phyloP scores from a whole-genome alignment of 2,888 invertebrate species.

The Clepsis dumicolana region DNA sequence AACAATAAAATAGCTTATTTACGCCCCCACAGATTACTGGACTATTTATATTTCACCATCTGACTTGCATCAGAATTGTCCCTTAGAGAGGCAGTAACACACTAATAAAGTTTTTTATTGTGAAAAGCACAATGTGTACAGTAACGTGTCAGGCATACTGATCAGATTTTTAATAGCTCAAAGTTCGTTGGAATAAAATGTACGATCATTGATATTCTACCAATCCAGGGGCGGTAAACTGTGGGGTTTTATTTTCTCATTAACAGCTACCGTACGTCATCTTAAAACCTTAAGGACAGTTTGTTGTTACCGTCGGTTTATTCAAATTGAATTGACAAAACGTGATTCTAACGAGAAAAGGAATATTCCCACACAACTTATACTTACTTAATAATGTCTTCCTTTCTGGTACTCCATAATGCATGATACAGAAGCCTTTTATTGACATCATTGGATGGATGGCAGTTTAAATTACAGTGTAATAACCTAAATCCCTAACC shows the following conservation, averaged over 20 bases:
- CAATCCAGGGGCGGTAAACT: conserved; percentile 57
- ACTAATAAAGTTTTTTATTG: conserved; percentile 75
- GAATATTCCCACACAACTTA: conserved; percentile 1
- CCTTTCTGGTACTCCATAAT: neutral
- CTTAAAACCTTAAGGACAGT: conserved; percentile 9
- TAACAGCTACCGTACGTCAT: conserved; percentile 36
- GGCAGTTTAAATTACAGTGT: neutral
- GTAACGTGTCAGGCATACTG: conserved; percentile 66
- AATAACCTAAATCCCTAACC: too few species aligned
- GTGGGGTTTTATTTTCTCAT: conserved; percentile 37
- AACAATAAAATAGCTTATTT: conserved; percentile 70
- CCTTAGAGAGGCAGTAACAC: conserved; percentile 60
- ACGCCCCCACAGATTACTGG: conserved; percentile 64
- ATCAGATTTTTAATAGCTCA: conserved; percentile 78
- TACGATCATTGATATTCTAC: conserved; percentile 70
- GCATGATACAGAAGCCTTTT: neutral
- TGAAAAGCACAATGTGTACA: conserved; percentile 66
- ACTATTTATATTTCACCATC: conserved; percentile 61
- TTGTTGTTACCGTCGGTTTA: conserved; percentile 22
- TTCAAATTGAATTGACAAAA: conserved; percentile 39
- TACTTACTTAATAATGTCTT: neutral
- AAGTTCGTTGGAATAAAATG: conserved; percentile 65
- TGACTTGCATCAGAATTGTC: conserved; percentile 71
- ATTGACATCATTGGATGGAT: neutral
- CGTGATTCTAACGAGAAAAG: conserved; percentile 23